phyloP scores from a whole-genome alignment of 2,797 vertebrate genomes.

The Leptoclinus maculatus region DNA sequence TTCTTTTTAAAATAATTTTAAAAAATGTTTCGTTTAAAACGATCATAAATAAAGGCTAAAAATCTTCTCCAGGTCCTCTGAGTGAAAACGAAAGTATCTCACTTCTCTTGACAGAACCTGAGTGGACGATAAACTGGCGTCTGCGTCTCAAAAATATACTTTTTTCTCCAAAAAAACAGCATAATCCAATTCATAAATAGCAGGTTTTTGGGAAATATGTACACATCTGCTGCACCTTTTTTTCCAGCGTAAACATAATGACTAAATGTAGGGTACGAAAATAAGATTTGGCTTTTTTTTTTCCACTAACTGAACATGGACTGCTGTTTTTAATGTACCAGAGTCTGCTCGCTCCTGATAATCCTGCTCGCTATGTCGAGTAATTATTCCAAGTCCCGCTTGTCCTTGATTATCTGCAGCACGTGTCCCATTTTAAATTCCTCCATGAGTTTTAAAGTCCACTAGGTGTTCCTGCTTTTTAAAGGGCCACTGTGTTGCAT shows the following conservation, averaged over 20 bases:
- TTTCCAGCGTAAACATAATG: conserved; percentile 66
- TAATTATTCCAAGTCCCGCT: conserved; percentile 59
- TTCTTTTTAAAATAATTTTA: not conserved
- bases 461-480: conserved; percentile 32
- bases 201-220: conserved; percentile 54
- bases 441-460: conserved; percentile 10
- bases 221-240: conserved; percentile 51
- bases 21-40: conserved; percentile 28
- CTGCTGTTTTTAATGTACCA: conserved; percentile 59
- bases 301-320: conserved; percentile 16
- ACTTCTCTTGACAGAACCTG: conserved; percentile 52
- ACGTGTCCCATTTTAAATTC: conserved; percentile 24
- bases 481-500: conserved; percentile 51
- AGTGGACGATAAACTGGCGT: conserved; percentile 50
- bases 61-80: conserved; percentile 28
- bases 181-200: conserved; percentile 18
- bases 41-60: conserved; percentile 52
- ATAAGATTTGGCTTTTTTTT: conserved; percentile 49
- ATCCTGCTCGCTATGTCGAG: conserved; percentile 58
- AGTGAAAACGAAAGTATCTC: conserved; percentile 15
- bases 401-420: conserved; percentile 48
- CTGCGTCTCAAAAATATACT: conserved; percentile 65
- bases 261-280: conserved; percentile 49
- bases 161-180: conserved; percentile 35
- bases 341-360: conserved; percentile 49